A percentile compares a stretch with the other conserved stretches of the same genome.
Evolutionary conservation across 2,797 vertebrate genomes (phyloP).

Genomic region (Ataeniobius toweri): DNA sequence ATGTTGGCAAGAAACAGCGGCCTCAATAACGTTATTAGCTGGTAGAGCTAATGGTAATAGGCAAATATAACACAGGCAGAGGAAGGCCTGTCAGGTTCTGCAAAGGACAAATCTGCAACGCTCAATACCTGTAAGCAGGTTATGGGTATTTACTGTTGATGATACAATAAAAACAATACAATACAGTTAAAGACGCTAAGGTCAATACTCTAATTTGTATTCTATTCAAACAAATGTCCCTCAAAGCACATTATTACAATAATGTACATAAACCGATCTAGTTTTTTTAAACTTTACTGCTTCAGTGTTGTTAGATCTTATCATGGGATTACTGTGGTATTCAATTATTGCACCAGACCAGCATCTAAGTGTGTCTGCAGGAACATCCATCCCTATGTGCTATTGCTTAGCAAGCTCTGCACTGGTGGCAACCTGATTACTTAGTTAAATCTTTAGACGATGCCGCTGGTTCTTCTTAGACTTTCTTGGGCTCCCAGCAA

Average conservation of each 20-base stretch:
- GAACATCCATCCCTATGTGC: not conserved
- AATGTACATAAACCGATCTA: not conserved
- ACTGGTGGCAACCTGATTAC: not conserved
- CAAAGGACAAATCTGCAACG: not conserved
- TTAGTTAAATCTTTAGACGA: not conserved
- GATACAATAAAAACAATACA: not conserved
- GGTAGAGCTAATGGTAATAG: not conserved
- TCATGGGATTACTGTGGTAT: not conserved
- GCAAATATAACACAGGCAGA: not conserved
- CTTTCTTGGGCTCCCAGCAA: not conserved
- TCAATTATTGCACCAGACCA: not conserved
- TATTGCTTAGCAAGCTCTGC: not conserved
- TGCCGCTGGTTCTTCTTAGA: not conserved
- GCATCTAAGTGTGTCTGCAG: not conserved
- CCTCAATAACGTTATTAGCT: not conserved
- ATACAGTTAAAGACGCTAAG: not conserved
- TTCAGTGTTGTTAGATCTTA: not conserved
- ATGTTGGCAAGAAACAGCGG: not conserved
- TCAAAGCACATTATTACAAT: not conserved
- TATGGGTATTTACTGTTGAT: not conserved
- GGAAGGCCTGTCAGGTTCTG: not conserved
- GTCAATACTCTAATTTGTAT: not conserved
- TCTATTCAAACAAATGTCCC: not conserved
- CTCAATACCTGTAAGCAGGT: not conserved
- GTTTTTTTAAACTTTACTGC: not conserved